phyloP scores from a whole-genome alignment of 2,113 vertebrate species.

The Oryzias melastigma region DNA sequence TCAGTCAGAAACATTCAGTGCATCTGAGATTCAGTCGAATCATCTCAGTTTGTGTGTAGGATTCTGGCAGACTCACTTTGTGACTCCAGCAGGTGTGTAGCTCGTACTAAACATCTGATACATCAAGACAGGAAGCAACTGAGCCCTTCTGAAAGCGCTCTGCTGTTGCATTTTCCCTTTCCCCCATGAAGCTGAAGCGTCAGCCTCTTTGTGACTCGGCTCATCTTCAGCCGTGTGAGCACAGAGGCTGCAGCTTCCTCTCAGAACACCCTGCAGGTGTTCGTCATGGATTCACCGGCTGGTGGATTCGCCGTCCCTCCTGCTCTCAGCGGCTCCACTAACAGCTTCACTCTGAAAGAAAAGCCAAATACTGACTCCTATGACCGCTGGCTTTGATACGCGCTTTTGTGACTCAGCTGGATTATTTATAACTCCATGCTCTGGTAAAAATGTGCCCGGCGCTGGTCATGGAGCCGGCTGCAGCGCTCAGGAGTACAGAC shows the following conservation, averaged over 20 bases:
- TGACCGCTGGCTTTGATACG: constrained; percentile 54
- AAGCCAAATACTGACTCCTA: constrained; percentile 58
- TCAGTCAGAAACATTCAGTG: constrained; percentile 67
- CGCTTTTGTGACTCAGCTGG: constrained; percentile 54
- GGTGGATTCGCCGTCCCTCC: neutral
- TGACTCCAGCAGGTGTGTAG: constrained; percentile 2
- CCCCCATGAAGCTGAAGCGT: neutral
- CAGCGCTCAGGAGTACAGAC: constrained; percentile 12
- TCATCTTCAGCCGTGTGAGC: constrained; percentile 14
- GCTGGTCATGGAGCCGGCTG: constrained; percentile 35
- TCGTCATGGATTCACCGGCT: constrained; percentile 13
- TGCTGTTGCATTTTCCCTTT: too few relatives aligned
- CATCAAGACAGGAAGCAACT: constrained; percentile 26
- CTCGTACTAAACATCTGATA: constrained; percentile 23
- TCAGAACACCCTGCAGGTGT: constrained; percentile 25
- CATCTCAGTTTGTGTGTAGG: constrained; percentile 22
- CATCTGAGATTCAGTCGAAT: constrained; percentile 44
- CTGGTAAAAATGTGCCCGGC: constrained; percentile 46
- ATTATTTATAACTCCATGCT: constrained; percentile 65
- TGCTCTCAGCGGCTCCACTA: neutral
- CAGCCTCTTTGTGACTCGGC: constrained; percentile 1
- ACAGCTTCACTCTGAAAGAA: constrained; percentile 34
- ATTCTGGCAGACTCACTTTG: constrained; percentile 20
- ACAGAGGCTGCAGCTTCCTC: constrained; percentile 10
- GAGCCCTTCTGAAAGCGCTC: too few relatives aligned